These are phyloP conservation scores for Rhineura floridana DNA, from an alignment of 2,113 vertebrate species.

Conservation along the genomic window DNA sequence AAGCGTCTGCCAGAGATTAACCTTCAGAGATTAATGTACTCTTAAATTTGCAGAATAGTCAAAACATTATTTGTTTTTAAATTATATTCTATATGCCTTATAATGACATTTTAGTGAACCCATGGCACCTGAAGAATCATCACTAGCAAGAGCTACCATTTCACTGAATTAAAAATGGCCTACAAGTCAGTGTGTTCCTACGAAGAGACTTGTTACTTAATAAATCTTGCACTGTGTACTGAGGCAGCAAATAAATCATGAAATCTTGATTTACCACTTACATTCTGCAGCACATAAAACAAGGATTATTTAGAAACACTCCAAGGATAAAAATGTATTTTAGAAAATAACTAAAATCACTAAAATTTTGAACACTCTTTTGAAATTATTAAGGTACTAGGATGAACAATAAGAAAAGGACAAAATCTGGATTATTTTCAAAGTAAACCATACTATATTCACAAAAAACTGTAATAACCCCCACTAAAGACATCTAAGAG, in stretches of 20 bases:
- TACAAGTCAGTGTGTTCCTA: slow-evolving; percentile 1
- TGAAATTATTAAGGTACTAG: not conserved
- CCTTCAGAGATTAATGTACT: slow-evolving; percentile 32
- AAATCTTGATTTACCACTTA: slow-evolving; percentile 30
- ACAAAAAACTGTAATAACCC: not conserved
- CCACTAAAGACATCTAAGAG: not conserved
- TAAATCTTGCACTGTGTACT: slow-evolving; percentile 37
- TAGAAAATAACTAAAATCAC: slow-evolving; percentile 16
- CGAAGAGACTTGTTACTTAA: slow-evolving; percentile 55
- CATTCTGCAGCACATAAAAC: slow-evolving; percentile 25
- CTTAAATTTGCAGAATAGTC: not conserved
- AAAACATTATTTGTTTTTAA: slow-evolving; percentile 43
- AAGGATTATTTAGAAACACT: slow-evolving; percentile 18
- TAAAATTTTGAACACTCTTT: not conserved
- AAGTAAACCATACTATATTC: not conserved
- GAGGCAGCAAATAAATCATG: slow-evolving; percentile 35
- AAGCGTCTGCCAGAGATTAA: slow-evolving; percentile 24
- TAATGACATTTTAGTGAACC: slow-evolving; percentile 43
- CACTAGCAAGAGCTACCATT: slow-evolving; percentile 40
- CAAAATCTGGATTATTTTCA: not conserved
- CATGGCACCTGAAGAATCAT: slow-evolving; percentile 29
- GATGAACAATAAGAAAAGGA: not conserved
- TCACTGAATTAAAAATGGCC: slow-evolving; percentile 47
- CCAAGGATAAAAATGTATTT: slow-evolving; percentile 18
- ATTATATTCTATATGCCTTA: slow-evolving; percentile 31